Base-by-base conservation (phyloP, 2,113 vertebrate species). In the Micronycteris hirsuta region DNA sequence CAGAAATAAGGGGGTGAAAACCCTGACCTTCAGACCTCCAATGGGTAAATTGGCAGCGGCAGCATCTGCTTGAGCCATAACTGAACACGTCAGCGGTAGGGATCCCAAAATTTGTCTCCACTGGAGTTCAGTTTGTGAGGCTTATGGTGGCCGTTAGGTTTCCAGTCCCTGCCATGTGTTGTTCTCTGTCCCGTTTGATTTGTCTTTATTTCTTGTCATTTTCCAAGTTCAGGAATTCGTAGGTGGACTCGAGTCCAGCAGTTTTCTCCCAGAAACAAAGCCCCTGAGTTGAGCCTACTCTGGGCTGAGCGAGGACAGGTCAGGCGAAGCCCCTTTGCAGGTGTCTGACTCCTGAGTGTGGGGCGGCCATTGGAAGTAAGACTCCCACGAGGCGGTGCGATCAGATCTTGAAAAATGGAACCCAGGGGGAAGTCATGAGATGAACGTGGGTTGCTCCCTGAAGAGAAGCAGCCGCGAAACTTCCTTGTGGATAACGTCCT, bases 31-130 rank as follows among this genome's bases (percentile, higher is more conserved):
- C 47, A 91, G 95, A 95, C 15, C 85, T 68, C 80, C 91, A 71
- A 77, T 61, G 91, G 78, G 95, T 97, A 70, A 95, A 93, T 61
- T 93, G 96, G 96, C 63, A 74, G 83, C 63, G 71, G 83, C 80
- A 61, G 77, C 52, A 49, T 96, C 94, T 97, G 45, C 74, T 95
- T 0, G 0, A 96, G 91, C 83, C 63, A 2, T 78, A 80, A 83
- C 67, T 77, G 58, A 95, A 96, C 38, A 77, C 74, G 71, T 84
- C 94, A 82, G 2, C 90, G 89, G 70, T 80, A 43, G 78, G 78
- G 85, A 49, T 92, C 97, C 95, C 38, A 31, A 93, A 97, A 67
- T 80, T 8, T 26, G 89, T 96, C 95, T 61, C 26, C 81, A 24
- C 1, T 92, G 63, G 63, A 82, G 74, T 82, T 95, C 54, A 47